Percentiles rank a stretch among this genome's conserved stretches.
phyloP scores from a whole-genome alignment of 2,888 invertebrate species.

The Chrysotoxum bicinctum region DNA sequence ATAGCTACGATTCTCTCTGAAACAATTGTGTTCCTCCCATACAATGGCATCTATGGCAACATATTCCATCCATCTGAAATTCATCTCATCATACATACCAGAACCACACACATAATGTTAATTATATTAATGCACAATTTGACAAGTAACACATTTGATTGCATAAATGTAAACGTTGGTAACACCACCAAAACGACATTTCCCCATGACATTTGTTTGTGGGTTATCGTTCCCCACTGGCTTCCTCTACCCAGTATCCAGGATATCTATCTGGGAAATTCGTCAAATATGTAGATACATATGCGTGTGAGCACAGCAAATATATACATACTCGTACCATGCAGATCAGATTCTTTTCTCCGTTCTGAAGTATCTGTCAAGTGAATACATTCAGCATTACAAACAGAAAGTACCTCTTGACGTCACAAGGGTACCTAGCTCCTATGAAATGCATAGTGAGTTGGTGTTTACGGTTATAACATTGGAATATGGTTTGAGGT shows the following conservation, averaged over 20 bases:
- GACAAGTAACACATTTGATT: constrained; percentile 57
- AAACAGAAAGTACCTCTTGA: constrained; percentile 25
- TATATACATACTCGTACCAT: background rate
- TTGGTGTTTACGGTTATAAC: constrained; percentile 24
- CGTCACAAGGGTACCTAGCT: constrained; percentile 20
- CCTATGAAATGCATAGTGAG: constrained; percentile 16
- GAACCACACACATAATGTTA: constrained; percentile 38
- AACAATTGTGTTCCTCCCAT: too few relatives aligned
- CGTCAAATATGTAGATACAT: background rate
- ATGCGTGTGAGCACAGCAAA: background rate
- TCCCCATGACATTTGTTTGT: constrained; percentile 7
- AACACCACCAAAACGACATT: constrained; percentile 41
- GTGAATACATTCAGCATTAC: constrained; percentile 9
- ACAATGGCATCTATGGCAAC: background rate
- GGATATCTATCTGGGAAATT: background rate
- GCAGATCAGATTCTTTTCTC: background rate
- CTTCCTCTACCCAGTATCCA: background rate
- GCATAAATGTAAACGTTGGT: constrained; percentile 49
- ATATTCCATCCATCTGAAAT: background rate
- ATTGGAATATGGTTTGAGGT: constrained; percentile 10
- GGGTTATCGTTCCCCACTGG: background rate
- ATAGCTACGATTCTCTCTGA: too few relatives aligned
- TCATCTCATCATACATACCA: background rate
- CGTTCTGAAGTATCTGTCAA: background rate
- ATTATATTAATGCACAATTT: constrained; percentile 52